Evolutionary conservation across 2,113 vertebrate species (phyloP), one percentile per base, ranked within the genome.

Genomic region (Prolemur simus): DNA sequence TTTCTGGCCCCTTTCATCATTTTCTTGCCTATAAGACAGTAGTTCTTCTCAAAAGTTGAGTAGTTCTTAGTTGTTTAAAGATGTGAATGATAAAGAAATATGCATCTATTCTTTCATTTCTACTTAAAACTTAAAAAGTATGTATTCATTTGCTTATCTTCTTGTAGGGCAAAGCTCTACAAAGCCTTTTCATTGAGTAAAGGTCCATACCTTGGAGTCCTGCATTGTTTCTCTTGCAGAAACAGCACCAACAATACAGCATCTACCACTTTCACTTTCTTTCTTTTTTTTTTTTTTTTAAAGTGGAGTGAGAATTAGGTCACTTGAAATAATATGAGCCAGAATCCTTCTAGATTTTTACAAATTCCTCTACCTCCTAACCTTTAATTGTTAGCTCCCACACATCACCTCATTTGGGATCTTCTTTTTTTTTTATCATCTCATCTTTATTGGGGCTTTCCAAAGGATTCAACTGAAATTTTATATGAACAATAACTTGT

Each of bases 341-440:
- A 92, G 60, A 56, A 81, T 86, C 63, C 39, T 77, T 74, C n/a
- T 91, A 17, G 56, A 84, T 84, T 64, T 78, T 92, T 78, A 78
- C 8, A 78, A 69, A 94, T 84, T 52, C 5, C 23, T 69, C 45
- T 87, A 69, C 32, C 18, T 64, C 20, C 37, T 89, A 56, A 56
- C 27, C 29, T 78, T 94, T 94, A 88, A 29, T 64, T 84, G 25
- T 71, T 94, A 80, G 3, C 89, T 88, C 10, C 20, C 9, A 83
- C 0, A 87, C 11, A 63, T 29, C 58, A 63, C 27, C 25, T 63
- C 60, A 63, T 63, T 63, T 4, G 60, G 60, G 60, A 63, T 63
- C 5, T 29, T 63, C 29, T 63, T 29, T 60, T 60, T 60, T 56
- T 58, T 58, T 23, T 8, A 12, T 60, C 58, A 25, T 29, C 58